These are phyloP conservation scores for Tamandua tetradactyla DNA, from an alignment of 2,797 vertebrate genomes.

Conservation along the genomic window DNA sequence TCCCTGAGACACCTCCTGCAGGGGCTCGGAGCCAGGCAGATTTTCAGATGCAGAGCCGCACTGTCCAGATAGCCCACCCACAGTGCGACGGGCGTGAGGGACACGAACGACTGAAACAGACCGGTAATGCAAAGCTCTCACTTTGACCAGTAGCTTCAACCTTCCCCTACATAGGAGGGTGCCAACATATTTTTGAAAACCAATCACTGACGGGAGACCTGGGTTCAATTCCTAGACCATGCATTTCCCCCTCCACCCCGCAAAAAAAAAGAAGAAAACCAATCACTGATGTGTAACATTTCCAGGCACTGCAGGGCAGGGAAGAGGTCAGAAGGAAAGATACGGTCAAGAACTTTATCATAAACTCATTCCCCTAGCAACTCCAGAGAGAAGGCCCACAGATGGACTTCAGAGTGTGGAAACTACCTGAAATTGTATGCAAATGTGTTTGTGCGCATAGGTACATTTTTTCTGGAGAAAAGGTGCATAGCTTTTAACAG, in stretches of 20 bases:
- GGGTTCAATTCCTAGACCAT: too few relatives aligned
- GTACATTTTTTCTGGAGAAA: neutral
- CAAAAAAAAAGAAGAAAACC: too few relatives aligned
- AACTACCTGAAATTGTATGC: neutral
- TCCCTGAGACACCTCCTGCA: neutral
- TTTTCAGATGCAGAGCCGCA: neutral
- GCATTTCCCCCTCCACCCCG: too few relatives aligned
- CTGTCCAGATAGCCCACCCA: neutral
- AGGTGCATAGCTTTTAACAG: neutral
- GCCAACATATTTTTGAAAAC: neutral
- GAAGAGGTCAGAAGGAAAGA: neutral
- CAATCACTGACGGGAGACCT: too few relatives aligned
- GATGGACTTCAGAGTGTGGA: neutral
- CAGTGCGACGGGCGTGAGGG: neutral
- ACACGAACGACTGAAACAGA: neutral
- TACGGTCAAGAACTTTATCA: neutral
- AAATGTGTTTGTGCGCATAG: fast-evolving
- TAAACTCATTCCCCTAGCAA: neutral
- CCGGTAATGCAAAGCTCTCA: neutral
- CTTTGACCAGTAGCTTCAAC: neutral
- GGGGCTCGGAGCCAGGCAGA: neutral
- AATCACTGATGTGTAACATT: neutral
- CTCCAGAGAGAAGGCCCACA: neutral
- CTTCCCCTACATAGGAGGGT: fast-evolving
- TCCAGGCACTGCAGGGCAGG: neutral